Percentiles rank a stretch among this genome's conserved stretches.
Conservation (phyloP, 1,140 invertebrate species). For the Hylaeus volcanicus region DNA sequence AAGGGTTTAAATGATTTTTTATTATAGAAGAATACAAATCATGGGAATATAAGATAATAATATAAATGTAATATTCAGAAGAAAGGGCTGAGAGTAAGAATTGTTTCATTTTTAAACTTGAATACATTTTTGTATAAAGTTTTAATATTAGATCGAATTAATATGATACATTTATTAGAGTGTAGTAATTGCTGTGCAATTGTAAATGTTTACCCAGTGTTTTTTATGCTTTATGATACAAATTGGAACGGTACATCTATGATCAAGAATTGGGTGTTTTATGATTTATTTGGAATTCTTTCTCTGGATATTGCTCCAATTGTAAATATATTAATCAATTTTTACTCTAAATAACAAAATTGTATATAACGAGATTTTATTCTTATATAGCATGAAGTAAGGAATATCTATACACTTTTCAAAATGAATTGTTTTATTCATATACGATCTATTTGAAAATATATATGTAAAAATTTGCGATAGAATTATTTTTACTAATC, state of each 20-base stretch:
- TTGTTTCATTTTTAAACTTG: background rate
- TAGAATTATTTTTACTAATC: background rate
- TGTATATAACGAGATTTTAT: background rate
- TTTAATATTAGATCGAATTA: background rate
- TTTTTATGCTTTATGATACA: too few relatives aligned
- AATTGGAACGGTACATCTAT: too few relatives aligned
- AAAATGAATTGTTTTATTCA: background rate
- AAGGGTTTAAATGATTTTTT: slow-evolving; percentile 44
- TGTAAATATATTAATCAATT: background rate
- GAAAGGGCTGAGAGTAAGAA: background rate
- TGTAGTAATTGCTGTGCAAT: background rate
- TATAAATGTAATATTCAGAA: slow-evolving; percentile 6
- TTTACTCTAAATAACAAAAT: background rate
- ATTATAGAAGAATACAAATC: slow-evolving; percentile 16
- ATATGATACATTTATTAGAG: background rate
- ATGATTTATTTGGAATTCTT: background rate
- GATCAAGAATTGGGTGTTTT: too few relatives aligned
- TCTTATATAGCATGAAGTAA: background rate
- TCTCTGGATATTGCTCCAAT: background rate
- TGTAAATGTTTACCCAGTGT: background rate
- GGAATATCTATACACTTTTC: background rate
- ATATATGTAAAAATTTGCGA: background rate
- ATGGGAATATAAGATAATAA: background rate
- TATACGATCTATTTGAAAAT: background rate
- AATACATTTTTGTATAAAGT: background rate